Evolutionary conservation across 2,113 vertebrate genomes (phyloP), one percentile per base, ranked within the genome.

Genomic region (Verasper variegatus): DNA sequence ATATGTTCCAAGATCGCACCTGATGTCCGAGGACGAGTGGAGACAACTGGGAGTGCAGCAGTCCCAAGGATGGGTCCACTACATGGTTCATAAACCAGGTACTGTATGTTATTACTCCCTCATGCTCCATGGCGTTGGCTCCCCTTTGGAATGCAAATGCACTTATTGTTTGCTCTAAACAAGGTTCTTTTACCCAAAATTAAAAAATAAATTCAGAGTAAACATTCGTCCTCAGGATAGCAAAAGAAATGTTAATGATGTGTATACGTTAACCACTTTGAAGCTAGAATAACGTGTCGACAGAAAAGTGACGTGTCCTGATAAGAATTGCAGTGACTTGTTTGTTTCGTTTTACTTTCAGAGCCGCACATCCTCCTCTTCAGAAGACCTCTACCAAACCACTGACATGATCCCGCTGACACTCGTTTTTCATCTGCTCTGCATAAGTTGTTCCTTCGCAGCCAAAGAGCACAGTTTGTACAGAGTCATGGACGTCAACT

Each of bases 331-430:
- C 26, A 35, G 52, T 57, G 20, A 47, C 15, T 12, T 40, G 42
- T 12, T 45, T 45, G 42, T 45, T 3, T 45, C 14, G 4, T 45
- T 1, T 20, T 31, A 51, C 31, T 77, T 83, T 56, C 83, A 98
- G 96, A 98, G 80, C 96, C 96, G 0, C 96, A 97, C 83, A 97
- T 97, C 90, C 95, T 98, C 77, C 94, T 98, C 61, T 98, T 98
- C 90, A 92, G 97, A 94, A 94, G 96, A 87, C 95, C 95, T 71
- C 95, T 97, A 86, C 92, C 90, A 62, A 97, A 97, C 91, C 84
- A 95, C 14, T 83, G 76, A 88, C 66, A 52, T 56, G 40, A 57
- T 3, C 23, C 68, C n/a, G 37, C 71, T 15, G 82, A 47, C 20
- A 61, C 80, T 88, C 66, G 92, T 45, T 14, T 13, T n/a, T 42